phyloP scores from a whole-genome alignment of 2,888 invertebrate genomes.

The Cephonodes hylas region DNA sequence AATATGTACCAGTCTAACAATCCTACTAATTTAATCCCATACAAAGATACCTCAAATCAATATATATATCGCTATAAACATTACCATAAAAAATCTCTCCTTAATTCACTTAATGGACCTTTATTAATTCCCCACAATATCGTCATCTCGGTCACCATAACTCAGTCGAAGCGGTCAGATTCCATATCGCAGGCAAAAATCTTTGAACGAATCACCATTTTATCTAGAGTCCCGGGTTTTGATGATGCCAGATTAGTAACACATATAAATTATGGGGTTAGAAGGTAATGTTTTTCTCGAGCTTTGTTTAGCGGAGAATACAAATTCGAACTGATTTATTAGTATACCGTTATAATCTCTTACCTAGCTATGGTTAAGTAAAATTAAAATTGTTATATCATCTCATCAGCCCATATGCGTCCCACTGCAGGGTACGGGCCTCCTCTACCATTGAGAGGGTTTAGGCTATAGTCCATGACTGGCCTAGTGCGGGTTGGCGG shows the following conservation, averaged over 20 bases:
- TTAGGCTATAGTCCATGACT: too few relatives aligned
- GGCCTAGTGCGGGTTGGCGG: too few relatives aligned
- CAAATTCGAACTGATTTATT: too few relatives aligned
- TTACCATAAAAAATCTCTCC: not conserved
- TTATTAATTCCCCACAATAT: not conserved
- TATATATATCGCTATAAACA: too few relatives aligned
- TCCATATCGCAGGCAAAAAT: not conserved
- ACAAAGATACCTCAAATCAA: too few relatives aligned
- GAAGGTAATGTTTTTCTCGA: not conserved
- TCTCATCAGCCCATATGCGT: too few relatives aligned
- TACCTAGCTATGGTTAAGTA: too few relatives aligned
- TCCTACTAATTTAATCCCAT: not conserved
- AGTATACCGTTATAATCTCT: too few relatives aligned
- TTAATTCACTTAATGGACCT: not conserved
- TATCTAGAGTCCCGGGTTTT: not conserved
- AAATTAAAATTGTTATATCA: too few relatives aligned
- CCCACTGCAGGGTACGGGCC: too few relatives aligned
- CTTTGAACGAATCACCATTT: not conserved
- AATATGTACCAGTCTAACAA: not conserved
- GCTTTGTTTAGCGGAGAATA: too few relatives aligned
- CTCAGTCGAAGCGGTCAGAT: not conserved
- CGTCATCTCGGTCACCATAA: not conserved
- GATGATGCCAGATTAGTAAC: not conserved
- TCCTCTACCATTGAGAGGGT: too few relatives aligned
- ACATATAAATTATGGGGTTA: not conserved